Percentiles rank a stretch among this genome's conserved stretches.
phyloP scores from a whole-genome alignment of 2,888 invertebrate genomes.

The Dryobota labecula region DNA sequence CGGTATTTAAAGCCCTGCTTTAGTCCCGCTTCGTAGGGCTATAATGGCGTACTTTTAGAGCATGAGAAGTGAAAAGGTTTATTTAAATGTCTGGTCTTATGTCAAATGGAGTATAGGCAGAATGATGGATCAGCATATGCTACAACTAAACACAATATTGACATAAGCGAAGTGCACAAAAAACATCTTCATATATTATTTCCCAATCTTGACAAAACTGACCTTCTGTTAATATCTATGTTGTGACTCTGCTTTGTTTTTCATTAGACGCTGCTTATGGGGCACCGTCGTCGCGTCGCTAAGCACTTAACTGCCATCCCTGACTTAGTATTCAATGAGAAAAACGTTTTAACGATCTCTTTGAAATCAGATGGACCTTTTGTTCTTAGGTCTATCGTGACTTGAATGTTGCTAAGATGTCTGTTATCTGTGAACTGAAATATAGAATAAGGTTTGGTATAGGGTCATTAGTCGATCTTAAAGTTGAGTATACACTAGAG shows the following conservation, averaged over 20 bases:
- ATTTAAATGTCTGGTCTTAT: no score
- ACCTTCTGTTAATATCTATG: conserved; percentile 39
- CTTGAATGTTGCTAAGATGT: neutral
- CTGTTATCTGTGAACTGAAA: neutral
- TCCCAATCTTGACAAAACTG: neutral
- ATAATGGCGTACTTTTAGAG: no score
- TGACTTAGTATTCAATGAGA: conserved; percentile 70
- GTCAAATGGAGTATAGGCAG: no score
- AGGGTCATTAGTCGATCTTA: neutral
- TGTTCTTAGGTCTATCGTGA: conserved; percentile 42
- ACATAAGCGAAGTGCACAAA: neutral
- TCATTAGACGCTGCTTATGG: conserved; percentile 82
- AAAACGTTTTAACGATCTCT: conserved; percentile 66
- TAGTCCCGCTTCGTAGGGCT: no score
- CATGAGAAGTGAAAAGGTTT: no score
- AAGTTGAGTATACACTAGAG: no score
- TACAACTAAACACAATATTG: neutral
- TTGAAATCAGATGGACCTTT: conserved; percentile 63
- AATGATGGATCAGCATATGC: neutral
- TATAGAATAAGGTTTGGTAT: neutral
- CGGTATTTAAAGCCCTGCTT: no score
- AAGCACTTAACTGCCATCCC: conserved; percentile 70
- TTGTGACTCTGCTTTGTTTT: conserved; percentile 79
- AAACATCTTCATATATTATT: neutral
- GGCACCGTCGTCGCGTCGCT: conserved; percentile 67